phyloP scores from a whole-genome alignment of 2,113 vertebrate genomes.

The Triplophysa dalaica region DNA sequence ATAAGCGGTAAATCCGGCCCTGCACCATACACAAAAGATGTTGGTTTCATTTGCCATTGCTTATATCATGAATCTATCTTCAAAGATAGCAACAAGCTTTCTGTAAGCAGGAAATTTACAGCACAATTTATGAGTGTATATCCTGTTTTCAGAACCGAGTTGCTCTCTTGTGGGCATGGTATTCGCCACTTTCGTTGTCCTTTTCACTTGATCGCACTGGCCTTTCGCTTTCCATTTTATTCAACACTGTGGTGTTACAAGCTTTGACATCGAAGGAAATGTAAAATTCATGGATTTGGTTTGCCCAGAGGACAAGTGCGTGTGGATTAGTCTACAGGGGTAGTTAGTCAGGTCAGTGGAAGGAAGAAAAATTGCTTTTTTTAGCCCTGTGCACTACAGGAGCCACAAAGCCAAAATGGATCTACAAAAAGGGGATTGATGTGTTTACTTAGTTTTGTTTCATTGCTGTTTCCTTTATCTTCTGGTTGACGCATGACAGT shows the following conservation, averaged over 20 bases:
- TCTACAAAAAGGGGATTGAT: neutral
- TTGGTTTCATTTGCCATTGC: neutral
- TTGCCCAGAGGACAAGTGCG: slow-evolving; percentile 1
- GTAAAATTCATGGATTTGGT: slow-evolving; percentile 38
- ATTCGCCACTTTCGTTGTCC: neutral
- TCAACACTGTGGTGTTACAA: neutral
- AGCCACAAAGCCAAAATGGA: neutral
- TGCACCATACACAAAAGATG: neutral
- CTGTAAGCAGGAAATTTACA: neutral
- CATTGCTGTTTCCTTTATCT: slow-evolving; percentile 2
- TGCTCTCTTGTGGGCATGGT: neutral
- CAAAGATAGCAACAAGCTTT: neutral
- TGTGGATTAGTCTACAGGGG: slow-evolving; percentile 18
- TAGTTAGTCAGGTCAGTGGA: slow-evolving; percentile 33
- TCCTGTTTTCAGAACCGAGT: neutral
- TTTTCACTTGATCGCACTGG: neutral
- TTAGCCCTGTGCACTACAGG: neutral
- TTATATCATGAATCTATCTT: neutral
- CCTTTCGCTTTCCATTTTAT: slow-evolving; percentile 7
- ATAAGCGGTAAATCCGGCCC: too few species aligned
- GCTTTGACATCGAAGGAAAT: slow-evolving; percentile 1
- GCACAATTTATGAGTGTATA: neutral
- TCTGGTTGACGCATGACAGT: neutral
- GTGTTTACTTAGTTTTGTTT: slow-evolving; percentile 12
- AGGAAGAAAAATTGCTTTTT: slow-evolving; percentile 26